Base-by-base conservation (phyloP, 2,113 vertebrate genomes). In the Nesoenas mayeri region DNA sequence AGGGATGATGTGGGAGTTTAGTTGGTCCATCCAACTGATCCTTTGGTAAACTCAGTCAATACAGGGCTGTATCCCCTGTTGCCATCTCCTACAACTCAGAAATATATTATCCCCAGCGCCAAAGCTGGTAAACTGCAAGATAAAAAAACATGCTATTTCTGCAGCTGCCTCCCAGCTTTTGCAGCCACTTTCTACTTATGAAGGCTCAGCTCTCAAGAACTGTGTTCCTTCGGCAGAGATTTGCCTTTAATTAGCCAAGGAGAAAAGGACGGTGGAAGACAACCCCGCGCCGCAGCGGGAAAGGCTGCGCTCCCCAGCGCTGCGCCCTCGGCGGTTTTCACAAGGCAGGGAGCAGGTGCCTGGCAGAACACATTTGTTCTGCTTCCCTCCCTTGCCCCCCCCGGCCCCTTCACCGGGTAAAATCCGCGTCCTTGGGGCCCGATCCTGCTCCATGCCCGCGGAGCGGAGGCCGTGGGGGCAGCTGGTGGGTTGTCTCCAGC, bases 241-340 rank as follows among this genome's bases (percentile, higher is more conserved):
- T 93, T 94, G 94, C 81, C 89, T 96, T 89, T 95, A 95, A 90
- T 95, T 96, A 95, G 80, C 88, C 94, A 97, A 97, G 96, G 96
- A 94, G 67, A 96, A 96, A 96, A 95, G 95, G 96, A 87, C 92
- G 73, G 83, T 56, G 77, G 67, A 50, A 96, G 89, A 86, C 69
- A 92, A 82, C 38, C 66, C 90, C 15, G 5, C 9, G 29, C 65
- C 57, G 20, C 13, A 38, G 79, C 7, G 6, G 94, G 17, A 73
- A 71, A 79, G 82, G 81, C 94, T 87, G 16, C 17, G 9, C 94
- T 92, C 95, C 48, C 85, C n/a, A 92, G 53, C 34, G 22, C 8
- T 50, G 93, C 17, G 21, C 91, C 56, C 5, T 16, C 4, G 73
- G 92, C 95, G 3, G 7, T 85, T 65, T 65, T 73, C 90, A 3